Evolutionary conservation across 2,888 invertebrate genomes (phyloP).

Genomic region (Podotricha telesiphe): DNA sequence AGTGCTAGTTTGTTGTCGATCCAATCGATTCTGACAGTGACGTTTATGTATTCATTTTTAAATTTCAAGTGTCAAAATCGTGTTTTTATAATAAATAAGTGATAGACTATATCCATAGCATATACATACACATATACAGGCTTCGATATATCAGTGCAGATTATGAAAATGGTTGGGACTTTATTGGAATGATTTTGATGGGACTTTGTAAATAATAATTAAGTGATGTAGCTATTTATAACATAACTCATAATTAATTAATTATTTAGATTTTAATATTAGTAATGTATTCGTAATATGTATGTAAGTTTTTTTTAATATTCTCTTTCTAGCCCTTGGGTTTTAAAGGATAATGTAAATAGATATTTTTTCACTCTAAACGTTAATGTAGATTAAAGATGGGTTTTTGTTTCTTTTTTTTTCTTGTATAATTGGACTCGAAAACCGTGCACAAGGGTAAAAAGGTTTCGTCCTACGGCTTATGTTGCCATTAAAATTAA

Average conservation of each 20-base stretch:
- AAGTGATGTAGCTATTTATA: background rate
- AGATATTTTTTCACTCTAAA: slow-evolving; percentile 14
- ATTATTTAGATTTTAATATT: background rate
- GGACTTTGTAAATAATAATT: slow-evolving; percentile 6
- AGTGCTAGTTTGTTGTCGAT: background rate
- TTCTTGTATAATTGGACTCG: background rate
- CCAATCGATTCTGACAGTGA: background rate
- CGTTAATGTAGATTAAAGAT: background rate
- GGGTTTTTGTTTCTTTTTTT: background rate
- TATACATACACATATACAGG: background rate
- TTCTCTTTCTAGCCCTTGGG: background rate
- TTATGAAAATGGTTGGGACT: background rate
- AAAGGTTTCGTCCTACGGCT: slow-evolving; percentile 6
- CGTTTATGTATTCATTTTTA: background rate
- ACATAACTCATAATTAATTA: background rate
- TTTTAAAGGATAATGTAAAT: background rate
- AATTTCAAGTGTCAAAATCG: slow-evolving; percentile 19
- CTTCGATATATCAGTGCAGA: background rate
- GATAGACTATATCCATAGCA: slow-evolving; percentile 7
- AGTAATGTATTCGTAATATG: background rate
- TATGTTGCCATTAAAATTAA: slow-evolving; percentile 5
- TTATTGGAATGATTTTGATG: background rate
- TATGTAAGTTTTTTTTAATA: background rate
- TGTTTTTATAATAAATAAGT: slow-evolving; percentile 5
- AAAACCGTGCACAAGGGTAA: slow-evolving; percentile 18